These are phyloP conservation scores for Euplexia lucipara DNA, from an alignment of 2,888 invertebrate species.

Conservation along the genomic window DNA sequence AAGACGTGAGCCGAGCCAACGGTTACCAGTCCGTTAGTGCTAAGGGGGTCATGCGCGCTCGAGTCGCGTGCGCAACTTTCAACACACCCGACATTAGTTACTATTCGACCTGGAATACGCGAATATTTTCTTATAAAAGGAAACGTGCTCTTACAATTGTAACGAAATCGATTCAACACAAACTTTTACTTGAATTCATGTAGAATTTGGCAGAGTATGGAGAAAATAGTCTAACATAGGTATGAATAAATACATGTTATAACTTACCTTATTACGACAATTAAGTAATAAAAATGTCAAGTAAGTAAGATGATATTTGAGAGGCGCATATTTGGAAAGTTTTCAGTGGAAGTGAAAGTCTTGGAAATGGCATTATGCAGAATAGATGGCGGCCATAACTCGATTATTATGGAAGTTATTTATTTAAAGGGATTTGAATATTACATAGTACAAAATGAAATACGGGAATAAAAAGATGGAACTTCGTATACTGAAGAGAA, in stretches of 20 bases:
- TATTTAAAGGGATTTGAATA: conserved; percentile 34
- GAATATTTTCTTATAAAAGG: conserved; percentile 62
- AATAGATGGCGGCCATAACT: conserved; percentile 43
- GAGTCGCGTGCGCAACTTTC: conserved; percentile 84
- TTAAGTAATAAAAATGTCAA: conserved; percentile 54
- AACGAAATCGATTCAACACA: conserved; percentile 38
- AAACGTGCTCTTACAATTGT: conserved; percentile 40
- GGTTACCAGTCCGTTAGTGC: conserved; percentile 78
- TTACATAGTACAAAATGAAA: conserved; percentile 17
- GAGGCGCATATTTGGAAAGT: conserved; percentile 49
- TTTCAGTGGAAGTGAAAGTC: conserved; percentile 60
- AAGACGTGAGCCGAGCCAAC: conserved; percentile 60
- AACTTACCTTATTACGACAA: conserved; percentile 45
- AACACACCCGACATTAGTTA: conserved; percentile 73
- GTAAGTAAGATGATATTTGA: conserved; percentile 39
- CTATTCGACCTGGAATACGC: conserved; percentile 76
- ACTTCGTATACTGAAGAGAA: neutral
- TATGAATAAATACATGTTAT: conserved; percentile 23
- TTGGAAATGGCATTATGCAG: conserved; percentile 45
- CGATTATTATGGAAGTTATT: conserved; percentile 13
- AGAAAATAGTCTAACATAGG: conserved; percentile 29
- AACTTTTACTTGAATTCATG: conserved; percentile 35
- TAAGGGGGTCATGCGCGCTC: conserved; percentile 82
- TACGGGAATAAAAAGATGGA: neutral
- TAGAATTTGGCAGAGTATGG: neutral